phyloP scores from a whole-genome alignment of 2,797 vertebrate species.

The Arctocebus calabarensis region DNA sequence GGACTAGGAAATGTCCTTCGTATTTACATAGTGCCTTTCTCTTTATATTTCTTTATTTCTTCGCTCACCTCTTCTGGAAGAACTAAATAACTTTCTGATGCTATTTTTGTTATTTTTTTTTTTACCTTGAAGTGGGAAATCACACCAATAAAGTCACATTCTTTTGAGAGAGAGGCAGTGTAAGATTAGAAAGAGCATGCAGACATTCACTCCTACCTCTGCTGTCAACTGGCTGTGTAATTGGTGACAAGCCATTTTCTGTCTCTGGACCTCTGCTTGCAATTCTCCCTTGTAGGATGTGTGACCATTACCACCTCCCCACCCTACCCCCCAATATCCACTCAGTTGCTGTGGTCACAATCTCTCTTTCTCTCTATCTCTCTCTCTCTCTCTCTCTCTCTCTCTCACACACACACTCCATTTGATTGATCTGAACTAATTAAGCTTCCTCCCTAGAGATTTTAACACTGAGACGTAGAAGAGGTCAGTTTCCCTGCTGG shows the following conservation, averaged over 20 bases:
- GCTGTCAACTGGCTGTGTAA: not conserved
- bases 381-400: too few relatives aligned
- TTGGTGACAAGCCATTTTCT: constrained; percentile 22
- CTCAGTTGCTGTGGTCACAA: not conserved
- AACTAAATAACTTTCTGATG: not conserved
- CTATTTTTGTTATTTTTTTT: not conserved
- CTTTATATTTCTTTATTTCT: not conserved
- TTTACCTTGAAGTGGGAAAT: not conserved
- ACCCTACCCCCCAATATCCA: not conserved
- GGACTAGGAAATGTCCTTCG: not conserved
- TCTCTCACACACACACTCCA: not conserved
- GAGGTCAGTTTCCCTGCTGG: not conserved
- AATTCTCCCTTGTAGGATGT: not conserved
- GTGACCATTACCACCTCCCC: not conserved
- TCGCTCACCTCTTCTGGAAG: constrained; percentile 2
- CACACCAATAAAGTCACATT: not conserved
- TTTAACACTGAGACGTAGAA: not conserved
- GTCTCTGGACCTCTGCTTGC: not conserved
- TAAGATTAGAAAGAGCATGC: not conserved
- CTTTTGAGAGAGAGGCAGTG: not conserved
- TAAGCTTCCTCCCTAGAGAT: not conserved
- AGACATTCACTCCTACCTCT: not conserved
- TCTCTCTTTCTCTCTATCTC: too few relatives aligned
- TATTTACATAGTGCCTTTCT: not conserved
- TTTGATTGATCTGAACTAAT: not conserved